Base-by-base conservation (phyloP, 2,797 vertebrate species). In the Cheirogaleus major region DNA sequence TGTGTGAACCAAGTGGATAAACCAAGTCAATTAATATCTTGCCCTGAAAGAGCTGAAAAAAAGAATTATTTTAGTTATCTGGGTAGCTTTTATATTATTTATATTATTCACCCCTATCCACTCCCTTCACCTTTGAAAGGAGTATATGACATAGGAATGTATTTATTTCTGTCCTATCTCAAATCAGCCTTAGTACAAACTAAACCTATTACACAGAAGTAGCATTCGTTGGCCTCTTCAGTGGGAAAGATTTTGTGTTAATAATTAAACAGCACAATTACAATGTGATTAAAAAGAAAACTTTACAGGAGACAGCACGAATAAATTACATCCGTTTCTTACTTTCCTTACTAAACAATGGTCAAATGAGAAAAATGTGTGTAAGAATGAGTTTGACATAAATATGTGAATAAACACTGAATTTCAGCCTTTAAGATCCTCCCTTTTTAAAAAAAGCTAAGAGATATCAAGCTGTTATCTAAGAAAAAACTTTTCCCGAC, bases 281-380 rank as follows among this genome's bases (percentile, higher is more conserved):
- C 10, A 85, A 35, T 38, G 13, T 89, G 57, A 84, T 91, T 67
- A 35, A 35, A 67, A 95, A 94, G 94, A 94, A 91, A 72, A 86
- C 6, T 61, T 92, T 91, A 76, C 13, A 67, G 81, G 13, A 69
- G 27, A 79, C 25, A 4, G 15, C 11, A 70, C 59, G 32, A 88
- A 86, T 65, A 85, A 91, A 84, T 79, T 50, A 85, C 25, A 88
- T 63, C 11, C 22, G 14, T 63, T 90, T 91, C 59, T 75, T 87
- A 65, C 23, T 80, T 92, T 80, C 10, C 43, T 96, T 89, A 41
- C 25, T 63, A 80, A 95, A 80, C 52, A 95, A 69, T 84, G 55
- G 38, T 17, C 76, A 59, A 59, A 63, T 69, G 32, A 87, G 35
- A 84, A 91, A 93, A 94, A 93, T 12, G 12, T 69, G 65, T 32